Evolutionary conservation across 2,888 invertebrate species (phyloP), one percentile per base, ranked within the genome.

Genomic region (Eristalinus sepulchralis): DNA sequence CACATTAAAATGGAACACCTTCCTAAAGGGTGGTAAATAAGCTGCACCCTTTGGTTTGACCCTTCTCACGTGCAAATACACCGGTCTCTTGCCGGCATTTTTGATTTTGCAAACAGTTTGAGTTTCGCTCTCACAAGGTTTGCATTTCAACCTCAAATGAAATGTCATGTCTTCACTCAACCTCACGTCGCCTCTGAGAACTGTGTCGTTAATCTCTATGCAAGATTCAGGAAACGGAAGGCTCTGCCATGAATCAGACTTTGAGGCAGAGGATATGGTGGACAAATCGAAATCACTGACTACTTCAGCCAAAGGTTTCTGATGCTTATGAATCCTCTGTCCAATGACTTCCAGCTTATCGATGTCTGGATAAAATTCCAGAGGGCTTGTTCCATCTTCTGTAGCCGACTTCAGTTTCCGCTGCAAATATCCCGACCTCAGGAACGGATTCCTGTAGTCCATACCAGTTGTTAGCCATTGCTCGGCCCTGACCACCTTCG

Each of bases 251-350:
- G 27, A 17, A 0, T 31, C 59, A 2, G 1, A 0, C 4, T 55
- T 6, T 0, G 83, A 77, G 0, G 33, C 55, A 2, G 71, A 67
- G 2, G 83, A 83, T 0, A 67, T 17, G 5, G 6, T 4, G 1
- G 76, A 67, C 0, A 82, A 24, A 2, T 59, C 34, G 62, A 59
- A 78, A 6, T 78, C 63, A 47, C 71, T 77, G 10, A 68, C 33
- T 0, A 17, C 6, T n/a, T 77, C 68, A 17, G 63, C 57, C 4
- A 17, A 2, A 9, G 57, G 60, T 1, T 20, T 62, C 2, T n/a
- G n/a, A 31, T 83, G 83, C 27, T 78, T 83, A 13, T 73, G 73
- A 10, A 83, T 79, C 47, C 79, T 73, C 10, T 66, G 34, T 17
- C 83, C 79, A 0, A 83, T 22, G 4, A 83, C 70, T 59, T 83